A percentile compares a stretch with the other conserved stretches of the same genome.
Conservation (phyloP, 2,113 vertebrate species). For the Chaetodon auriga region DNA sequence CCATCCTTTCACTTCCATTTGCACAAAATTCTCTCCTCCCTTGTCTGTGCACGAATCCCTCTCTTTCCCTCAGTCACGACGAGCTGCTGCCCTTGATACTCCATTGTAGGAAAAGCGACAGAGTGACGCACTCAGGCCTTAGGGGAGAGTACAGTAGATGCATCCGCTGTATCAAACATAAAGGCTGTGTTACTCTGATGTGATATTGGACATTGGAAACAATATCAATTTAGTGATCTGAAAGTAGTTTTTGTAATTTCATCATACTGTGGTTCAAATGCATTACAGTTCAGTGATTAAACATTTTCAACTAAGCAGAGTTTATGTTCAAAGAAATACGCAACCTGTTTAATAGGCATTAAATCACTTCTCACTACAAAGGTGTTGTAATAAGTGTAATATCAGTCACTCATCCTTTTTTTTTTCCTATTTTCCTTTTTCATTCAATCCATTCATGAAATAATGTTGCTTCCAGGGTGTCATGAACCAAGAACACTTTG, state of each 20-base stretch:
- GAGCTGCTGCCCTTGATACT: constrained; percentile 43
- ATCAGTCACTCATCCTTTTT: neutral
- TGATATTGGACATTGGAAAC: neutral
- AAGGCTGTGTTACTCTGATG: neutral
- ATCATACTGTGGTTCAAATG: neutral
- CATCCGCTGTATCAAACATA: constrained; percentile 12
- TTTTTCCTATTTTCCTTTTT: too few relatives aligned
- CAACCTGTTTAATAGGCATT: too few relatives aligned
- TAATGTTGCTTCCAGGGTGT: neutral
- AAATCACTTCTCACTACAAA: too few relatives aligned
- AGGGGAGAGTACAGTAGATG: constrained; percentile 30
- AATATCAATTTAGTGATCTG: neutral
- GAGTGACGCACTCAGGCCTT: constrained; percentile 54
- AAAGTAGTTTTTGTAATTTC: neutral
- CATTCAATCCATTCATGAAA: neutral
- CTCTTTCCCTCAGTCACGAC: constrained; percentile 50
- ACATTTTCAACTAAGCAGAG: neutral
- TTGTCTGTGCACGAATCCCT: neutral
- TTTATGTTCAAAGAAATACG: neutral
- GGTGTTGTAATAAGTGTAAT: neutral
- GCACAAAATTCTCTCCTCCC: neutral
- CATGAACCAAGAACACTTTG: neutral
- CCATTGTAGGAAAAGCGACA: constrained; percentile 33
- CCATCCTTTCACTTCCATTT: constrained; percentile 1
- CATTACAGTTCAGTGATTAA: neutral